Evolutionary conservation across 2,888 invertebrate species (phyloP), one percentile per base, ranked within the genome.

Genomic region (Lepidocyrtoides sp.): DNA sequence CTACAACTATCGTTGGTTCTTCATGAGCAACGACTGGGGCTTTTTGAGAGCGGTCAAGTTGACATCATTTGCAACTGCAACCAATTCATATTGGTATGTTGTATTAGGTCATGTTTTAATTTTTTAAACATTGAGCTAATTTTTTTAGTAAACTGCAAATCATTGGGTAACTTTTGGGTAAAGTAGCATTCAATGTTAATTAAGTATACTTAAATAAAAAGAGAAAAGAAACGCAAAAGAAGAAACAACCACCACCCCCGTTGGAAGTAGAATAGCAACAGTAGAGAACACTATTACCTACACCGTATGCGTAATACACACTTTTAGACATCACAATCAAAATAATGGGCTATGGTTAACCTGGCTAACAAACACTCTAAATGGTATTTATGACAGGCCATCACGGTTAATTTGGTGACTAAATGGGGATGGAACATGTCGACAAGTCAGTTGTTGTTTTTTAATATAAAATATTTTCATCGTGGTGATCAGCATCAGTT

Each of bases 381-480:
- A 92, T 92, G 91, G 91, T 86, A n/a, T 92, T 93, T 93, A 90
- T 91, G 93, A 92, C 93, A 92, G 91, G 91, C 92, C 91, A 92
- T 93, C 93, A 92, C 86, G 89, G 92, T 93, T 93, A 93, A 93
- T 93, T 93, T 93, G 91, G 93, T 93, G 91, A 91, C 93, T 93
- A 93, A 93, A 93, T 90, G 89, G 90, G 92, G 92, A 89, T 92
- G 92, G 54, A 82, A 90, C 83, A 89, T 89, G 92, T 92, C 92
- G 91, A 89, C 92, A 84, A 84, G 91, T 82, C 87, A 91, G 57
- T 86, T 69, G 41, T 72, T 81, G 26, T 72, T 60, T 32, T n/a
- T n/a, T n/a, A n/a, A n/a, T n/a, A n/a, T n/a, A n/a, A n/a, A n/a
- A n/a, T n/a, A 54, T 26, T 72, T 54, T 54, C 48, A 81, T 79